Evolutionary conservation across 2,797 vertebrate genomes (phyloP).

Genomic region (Prunella strophiata): DNA sequence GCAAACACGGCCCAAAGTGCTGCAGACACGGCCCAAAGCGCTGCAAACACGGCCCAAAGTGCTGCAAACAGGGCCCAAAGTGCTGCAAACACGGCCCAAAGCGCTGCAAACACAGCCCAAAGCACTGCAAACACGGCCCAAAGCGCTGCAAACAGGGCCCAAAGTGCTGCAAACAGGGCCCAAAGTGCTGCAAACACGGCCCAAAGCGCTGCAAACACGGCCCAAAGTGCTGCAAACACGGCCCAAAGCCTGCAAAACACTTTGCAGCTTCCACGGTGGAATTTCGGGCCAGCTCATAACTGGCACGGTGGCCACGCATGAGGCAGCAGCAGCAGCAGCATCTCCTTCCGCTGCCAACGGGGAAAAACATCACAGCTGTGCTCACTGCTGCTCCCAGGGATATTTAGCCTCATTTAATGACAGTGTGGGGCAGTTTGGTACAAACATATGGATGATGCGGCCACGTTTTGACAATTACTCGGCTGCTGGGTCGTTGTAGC

Average conservation of each 20-base stretch:
- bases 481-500: neutral
- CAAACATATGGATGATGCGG: accelerated
- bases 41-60: no score
- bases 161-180: no score
- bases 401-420: neutral
- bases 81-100: no score
- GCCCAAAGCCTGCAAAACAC: neutral
- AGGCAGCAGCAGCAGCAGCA: neutral
- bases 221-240: no score
- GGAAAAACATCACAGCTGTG: neutral
- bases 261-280: neutral
- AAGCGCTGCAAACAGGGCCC: no score
- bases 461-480: accelerated
- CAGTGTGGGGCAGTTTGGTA: neutral
- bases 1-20: no score
- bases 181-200: no score
- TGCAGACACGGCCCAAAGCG: no score
- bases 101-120: no score
- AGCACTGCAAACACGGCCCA: no score
- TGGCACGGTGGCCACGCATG: neutral
- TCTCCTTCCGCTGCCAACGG: neutral
- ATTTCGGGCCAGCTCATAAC: neutral
- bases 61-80: no score
- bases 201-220: no score
- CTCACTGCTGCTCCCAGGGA: neutral